Conservation (phyloP, 2,113 vertebrate genomes). For the Cyphomyrus discorhynchus region DNA sequence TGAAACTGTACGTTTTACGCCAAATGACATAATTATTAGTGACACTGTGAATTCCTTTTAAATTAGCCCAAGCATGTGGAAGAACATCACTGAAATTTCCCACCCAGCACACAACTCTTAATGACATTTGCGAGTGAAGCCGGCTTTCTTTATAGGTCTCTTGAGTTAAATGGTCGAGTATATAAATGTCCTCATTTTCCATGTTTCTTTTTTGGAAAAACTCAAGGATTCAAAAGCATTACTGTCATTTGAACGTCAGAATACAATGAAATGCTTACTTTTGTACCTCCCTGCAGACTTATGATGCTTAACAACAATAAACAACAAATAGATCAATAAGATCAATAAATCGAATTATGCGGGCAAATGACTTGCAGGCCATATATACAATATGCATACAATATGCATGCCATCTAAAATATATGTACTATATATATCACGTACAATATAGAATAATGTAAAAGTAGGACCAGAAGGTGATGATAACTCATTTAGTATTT, state of each 20-base stretch:
- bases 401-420: background rate
- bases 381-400: background rate
- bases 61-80: constrained; percentile 5
- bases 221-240: background rate
- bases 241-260: background rate
- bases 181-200: background rate
- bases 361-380: background rate
- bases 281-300: background rate
- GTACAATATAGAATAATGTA: background rate
- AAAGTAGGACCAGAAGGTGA: background rate
- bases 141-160: background rate
- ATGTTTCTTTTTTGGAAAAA: background rate
- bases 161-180: background rate
- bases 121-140: background rate
- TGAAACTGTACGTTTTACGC: background rate
- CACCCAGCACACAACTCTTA: background rate
- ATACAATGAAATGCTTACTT: background rate
- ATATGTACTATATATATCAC: background rate
- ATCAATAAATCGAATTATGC: background rate
- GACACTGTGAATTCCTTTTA: background rate
- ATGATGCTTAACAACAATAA: background rate
- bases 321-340: background rate
- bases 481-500: background rate
- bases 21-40: background rate
- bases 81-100: background rate